These are phyloP conservation scores for Triplophysa tibetana DNA, from an alignment of 2,113 vertebrate species.

Conservation along the genomic window DNA sequence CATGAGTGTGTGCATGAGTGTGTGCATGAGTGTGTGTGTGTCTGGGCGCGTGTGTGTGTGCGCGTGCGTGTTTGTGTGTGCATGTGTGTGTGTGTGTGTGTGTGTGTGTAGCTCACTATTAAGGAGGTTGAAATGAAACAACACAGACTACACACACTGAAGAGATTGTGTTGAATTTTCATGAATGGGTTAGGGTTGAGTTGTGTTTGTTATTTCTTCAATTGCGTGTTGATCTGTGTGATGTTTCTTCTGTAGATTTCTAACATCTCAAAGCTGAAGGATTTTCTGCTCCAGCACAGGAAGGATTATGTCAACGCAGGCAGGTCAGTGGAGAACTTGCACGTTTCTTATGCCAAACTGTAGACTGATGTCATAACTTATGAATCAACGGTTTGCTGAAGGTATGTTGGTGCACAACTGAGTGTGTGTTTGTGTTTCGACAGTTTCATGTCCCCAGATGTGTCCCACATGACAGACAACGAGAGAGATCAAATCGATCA, in stretches of 20 bases:
- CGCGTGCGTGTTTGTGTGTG: conserved; percentile 9
- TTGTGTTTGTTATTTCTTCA: conserved; percentile 42
- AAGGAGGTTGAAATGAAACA: too few relatives aligned
- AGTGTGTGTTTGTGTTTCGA: conserved; percentile 12
- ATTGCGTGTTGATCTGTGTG: conserved; percentile 53
- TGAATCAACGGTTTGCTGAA: too few relatives aligned
- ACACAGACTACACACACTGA: too few relatives aligned
- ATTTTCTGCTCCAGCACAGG: conserved; percentile 94
- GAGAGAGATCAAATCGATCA: conserved; percentile 98
- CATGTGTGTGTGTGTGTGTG: conserved; percentile 58
- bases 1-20: conserved; percentile 63
- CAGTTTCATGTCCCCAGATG: conserved; percentile 87
- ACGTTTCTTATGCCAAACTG: too few relatives aligned
- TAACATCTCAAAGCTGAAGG: conserved; percentile 95
- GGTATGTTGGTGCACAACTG: too few relatives aligned
- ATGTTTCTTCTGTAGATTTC: conserved; percentile 78
- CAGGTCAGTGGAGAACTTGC: conserved; percentile 76
- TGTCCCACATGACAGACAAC: conserved; percentile 87
- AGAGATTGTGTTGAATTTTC: too few relatives aligned
- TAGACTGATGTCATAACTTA: too few relatives aligned
- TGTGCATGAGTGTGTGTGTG: not conserved
- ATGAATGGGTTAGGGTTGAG: too few relatives aligned
- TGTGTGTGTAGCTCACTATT: conserved; percentile 50
- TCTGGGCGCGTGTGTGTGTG: conserved; percentile 22
- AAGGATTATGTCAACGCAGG: conserved; percentile 95